phyloP scores from a whole-genome alignment of 2,113 vertebrate genomes.

The Xerus inauris region DNA sequence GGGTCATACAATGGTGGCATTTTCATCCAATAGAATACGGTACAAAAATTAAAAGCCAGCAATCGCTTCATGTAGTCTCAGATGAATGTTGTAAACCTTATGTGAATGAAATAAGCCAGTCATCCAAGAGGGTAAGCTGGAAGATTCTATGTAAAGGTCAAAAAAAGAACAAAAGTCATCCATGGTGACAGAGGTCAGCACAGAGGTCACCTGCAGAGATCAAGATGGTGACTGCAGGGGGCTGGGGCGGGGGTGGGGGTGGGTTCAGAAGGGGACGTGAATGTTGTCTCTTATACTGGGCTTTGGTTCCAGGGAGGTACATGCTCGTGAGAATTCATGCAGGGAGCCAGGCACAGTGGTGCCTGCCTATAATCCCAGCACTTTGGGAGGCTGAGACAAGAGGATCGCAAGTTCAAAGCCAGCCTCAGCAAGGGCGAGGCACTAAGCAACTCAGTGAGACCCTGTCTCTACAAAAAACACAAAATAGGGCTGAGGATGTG shows the following conservation, averaged over 20 bases:
- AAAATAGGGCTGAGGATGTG: too few species aligned
- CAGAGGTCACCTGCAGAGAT: neutral
- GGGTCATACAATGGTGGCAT: neutral
- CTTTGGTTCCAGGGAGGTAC: neutral
- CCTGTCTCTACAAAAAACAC: too few species aligned
- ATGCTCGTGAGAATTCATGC: too few species aligned
- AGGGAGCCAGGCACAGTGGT: too few species aligned
- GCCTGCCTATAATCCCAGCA: too few species aligned
- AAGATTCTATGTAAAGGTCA: neutral
- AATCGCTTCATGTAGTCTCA: fast-evolving
- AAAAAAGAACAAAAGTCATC: neutral
- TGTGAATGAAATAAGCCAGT: neutral
- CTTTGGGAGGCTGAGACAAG: too few species aligned
- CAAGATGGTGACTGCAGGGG: too few species aligned
- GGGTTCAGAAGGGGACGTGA: neutral
- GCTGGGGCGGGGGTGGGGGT: too few species aligned
- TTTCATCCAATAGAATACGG: neutral
- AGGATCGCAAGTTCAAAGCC: too few species aligned
- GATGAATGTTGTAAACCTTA: neutral
- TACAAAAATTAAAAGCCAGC: neutral
- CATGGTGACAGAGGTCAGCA: neutral
- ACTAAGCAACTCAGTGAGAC: too few species aligned
- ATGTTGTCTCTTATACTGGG: neutral
- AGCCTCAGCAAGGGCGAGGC: too few species aligned
- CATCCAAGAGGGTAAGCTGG: neutral